phyloP scores from a whole-genome alignment of 2,888 invertebrate genomes.

The Eupithecia pulchellata region DNA sequence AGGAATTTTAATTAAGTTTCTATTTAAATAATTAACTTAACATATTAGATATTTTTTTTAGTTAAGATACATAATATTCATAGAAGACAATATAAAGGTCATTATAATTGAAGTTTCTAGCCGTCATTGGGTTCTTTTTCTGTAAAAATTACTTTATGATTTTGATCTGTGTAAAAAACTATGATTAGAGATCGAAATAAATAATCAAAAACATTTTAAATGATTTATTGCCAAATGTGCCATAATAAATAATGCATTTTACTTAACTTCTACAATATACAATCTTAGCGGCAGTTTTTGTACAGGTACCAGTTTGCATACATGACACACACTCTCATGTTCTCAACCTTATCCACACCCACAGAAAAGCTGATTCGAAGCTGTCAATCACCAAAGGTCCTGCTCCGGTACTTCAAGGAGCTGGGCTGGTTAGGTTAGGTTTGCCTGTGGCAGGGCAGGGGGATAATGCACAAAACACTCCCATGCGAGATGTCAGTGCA shows the following conservation, averaged over 20 bases:
- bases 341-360: too few relatives aligned
- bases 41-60: too few relatives aligned
- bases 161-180: background rate
- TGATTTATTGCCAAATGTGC: constrained; percentile 39
- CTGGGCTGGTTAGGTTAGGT: too few relatives aligned
- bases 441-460: too few relatives aligned
- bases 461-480: too few relatives aligned
- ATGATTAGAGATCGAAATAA: constrained; percentile 10
- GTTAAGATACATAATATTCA: too few relatives aligned
- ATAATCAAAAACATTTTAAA: background rate
- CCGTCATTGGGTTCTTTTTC: background rate
- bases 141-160: background rate
- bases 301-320: background rate
- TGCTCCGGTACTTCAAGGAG: too few relatives aligned
- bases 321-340: background rate
- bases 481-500: too few relatives aligned
- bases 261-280: constrained; percentile 3
- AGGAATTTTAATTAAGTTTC: background rate
- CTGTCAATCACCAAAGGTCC: too few relatives aligned
- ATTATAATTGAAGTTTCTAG: background rate
- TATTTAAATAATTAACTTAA: background rate
- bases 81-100: background rate
- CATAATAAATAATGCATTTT: constrained; percentile 40
- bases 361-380: too few relatives aligned
- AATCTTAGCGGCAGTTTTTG: background rate